Percentiles rank a stretch among this genome's conserved stretches.
These are phyloP conservation scores for Eupithecia insigniata DNA, from an alignment of 2,888 invertebrate genomes.

Conservation along the genomic window DNA sequence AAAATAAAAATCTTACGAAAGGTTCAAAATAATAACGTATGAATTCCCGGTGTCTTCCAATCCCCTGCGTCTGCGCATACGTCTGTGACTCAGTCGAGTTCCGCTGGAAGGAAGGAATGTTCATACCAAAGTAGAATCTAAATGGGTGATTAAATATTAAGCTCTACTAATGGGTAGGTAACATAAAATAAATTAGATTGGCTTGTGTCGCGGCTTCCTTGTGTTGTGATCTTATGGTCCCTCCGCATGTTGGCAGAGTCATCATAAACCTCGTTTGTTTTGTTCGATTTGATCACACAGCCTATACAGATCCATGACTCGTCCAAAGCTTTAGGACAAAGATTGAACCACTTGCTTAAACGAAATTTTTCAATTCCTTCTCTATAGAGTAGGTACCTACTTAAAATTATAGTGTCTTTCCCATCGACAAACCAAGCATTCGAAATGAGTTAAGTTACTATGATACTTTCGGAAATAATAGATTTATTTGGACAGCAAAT, in stretches of 20 bases:
- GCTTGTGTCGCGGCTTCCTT: neutral
- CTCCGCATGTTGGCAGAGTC: neutral
- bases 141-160: constrained; percentile 26
- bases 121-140: constrained; percentile 25
- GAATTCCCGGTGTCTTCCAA: neutral
- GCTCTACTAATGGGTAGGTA: neutral
- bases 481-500: neutral
- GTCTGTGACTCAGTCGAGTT: constrained; percentile 31
- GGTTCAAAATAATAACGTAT: neutral
- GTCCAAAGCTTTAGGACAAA: neutral
- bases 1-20: neutral
- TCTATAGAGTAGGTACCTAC: neutral
- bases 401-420: neutral
- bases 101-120: constrained; percentile 32
- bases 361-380: neutral
- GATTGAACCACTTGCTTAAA: neutral
- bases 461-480: neutral
- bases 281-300: no score
- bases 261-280: neutral
- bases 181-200: neutral
- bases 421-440: neutral
- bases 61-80: constrained; percentile 15
- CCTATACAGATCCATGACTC: neutral
- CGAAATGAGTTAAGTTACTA: neutral
- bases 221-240: neutral